These are phyloP conservation scores for Phrynosoma platyrhinos DNA, from an alignment of 2,113 vertebrate genomes.

Conservation along the genomic window DNA sequence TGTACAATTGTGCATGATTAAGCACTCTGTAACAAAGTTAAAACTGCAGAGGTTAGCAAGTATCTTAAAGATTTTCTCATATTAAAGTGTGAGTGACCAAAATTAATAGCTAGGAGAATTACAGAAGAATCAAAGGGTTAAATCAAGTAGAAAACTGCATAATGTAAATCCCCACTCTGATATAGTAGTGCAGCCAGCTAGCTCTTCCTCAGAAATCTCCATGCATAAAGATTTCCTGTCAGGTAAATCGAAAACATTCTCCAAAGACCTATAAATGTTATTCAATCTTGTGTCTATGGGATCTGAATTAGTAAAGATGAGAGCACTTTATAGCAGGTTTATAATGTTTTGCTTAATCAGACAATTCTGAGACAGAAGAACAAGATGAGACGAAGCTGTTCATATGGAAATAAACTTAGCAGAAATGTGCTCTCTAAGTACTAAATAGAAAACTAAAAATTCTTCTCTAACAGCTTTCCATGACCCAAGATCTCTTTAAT, in stretches of 20 bases:
- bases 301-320: constrained; percentile 4
- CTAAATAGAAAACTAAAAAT: not conserved
- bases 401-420: not conserved
- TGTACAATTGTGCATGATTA: not conserved
- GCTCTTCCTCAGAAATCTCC: not conserved
- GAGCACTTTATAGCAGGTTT: not conserved
- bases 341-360: not conserved
- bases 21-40: not conserved
- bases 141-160: not conserved
- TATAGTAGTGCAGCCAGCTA: not conserved
- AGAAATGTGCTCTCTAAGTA: not conserved
- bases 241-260: constrained; percentile 21
- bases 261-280: not conserved
- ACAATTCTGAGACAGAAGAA: not conserved
- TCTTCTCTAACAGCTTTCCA: not conserved
- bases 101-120: constrained; percentile 18
- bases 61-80: not conserved
- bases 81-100: not conserved
- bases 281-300: not conserved
- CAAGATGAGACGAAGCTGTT: not conserved
- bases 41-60: not conserved
- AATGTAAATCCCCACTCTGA: not conserved
- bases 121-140: not conserved
- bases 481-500: not conserved
- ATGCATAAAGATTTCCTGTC: constrained; percentile 14